These are phyloP conservation scores for Strix uralensis DNA, from an alignment of 2,113 vertebrate species.

Conservation along the genomic window DNA sequence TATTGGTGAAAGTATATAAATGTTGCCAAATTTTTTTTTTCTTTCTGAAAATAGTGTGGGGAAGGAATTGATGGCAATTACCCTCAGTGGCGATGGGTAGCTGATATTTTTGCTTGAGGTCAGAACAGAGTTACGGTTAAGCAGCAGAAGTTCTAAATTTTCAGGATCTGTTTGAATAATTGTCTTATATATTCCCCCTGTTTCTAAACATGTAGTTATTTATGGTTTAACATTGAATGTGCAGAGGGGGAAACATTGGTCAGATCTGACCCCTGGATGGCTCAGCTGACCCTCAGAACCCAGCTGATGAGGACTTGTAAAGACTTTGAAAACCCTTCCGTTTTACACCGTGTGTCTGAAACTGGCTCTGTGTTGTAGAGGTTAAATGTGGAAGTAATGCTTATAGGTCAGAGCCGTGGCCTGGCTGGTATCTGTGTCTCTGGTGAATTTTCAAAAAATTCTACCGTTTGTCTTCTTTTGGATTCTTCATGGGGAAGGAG, in stretches of 20 bases:
- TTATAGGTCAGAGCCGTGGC: not conserved
- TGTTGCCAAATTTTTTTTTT: not conserved
- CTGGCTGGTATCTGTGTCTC: not conserved
- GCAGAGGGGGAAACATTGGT: not conserved
- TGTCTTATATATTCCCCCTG: accelerated
- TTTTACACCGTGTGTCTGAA: not conserved
- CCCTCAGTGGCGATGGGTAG: not conserved
- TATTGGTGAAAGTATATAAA: not conserved
- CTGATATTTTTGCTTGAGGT: not conserved
- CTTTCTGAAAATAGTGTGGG: accelerated
- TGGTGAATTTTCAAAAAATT: not conserved
- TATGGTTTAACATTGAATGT: not conserved
- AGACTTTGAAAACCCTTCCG: not conserved
- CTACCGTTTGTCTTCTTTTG: not conserved
- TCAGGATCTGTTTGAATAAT: not conserved
- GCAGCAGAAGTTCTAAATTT: not conserved
- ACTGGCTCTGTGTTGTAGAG: not conserved
- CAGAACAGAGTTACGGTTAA: not conserved
- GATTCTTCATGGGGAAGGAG: not conserved
- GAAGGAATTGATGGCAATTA: not conserved
- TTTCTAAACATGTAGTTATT: not conserved
- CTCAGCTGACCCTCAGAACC: not conserved
- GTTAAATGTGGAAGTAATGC: not conserved
- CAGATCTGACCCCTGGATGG: not conserved
- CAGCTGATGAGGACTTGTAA: not conserved